Conservation (phyloP, 1,140 invertebrate species). For the Eulimnadia texana region DNA sequence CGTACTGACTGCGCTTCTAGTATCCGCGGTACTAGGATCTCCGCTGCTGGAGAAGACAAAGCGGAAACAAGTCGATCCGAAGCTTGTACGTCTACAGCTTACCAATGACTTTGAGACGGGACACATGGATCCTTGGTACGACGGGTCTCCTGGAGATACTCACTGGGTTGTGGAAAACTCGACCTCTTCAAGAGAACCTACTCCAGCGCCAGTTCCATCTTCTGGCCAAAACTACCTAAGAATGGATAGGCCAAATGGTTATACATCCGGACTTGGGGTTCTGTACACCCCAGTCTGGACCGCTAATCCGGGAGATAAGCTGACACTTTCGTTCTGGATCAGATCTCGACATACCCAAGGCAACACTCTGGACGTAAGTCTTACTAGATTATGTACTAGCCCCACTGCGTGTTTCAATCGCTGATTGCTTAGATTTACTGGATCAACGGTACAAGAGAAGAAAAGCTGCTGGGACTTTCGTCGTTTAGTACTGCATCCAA, state of each 20-base stretch:
- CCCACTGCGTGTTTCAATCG: background rate
- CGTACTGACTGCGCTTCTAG: too few species aligned
- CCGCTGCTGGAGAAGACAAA: too few species aligned
- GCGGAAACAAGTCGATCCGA: background rate
- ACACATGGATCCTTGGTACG: background rate
- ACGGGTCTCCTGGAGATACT: background rate
- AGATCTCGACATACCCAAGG: background rate
- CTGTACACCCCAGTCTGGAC: background rate
- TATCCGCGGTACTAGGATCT: too few species aligned
- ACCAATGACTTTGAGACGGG: slow-evolving; percentile 4
- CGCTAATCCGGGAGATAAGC: background rate
- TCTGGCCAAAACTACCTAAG: background rate
- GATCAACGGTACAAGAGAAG: background rate
- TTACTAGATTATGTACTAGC: too few species aligned
- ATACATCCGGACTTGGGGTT: background rate
- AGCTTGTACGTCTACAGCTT: background rate
- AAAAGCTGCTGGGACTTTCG: background rate
- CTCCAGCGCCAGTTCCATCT: background rate
- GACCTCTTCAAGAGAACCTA: background rate
- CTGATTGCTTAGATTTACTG: background rate
- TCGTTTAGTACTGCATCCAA: background rate
- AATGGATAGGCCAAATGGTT: background rate
- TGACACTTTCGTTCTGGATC: background rate
- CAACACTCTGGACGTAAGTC: background rate
- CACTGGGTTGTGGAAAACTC: background rate